phyloP scores from a whole-genome alignment of 2,888 invertebrate genomes.

The Drosophila histrio region DNA sequence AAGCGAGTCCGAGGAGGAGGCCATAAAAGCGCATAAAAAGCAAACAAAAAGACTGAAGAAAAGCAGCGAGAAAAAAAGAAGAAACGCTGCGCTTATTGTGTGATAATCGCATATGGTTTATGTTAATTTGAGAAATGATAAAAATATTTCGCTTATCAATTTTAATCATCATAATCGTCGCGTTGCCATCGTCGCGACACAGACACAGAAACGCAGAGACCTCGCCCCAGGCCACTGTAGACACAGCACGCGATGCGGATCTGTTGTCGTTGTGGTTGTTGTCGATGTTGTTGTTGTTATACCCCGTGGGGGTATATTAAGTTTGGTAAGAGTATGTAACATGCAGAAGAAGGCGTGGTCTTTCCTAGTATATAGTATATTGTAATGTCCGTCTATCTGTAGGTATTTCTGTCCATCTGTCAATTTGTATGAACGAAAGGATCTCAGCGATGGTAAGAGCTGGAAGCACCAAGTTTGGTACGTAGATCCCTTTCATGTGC shows the following conservation, averaged over 20 bases:
- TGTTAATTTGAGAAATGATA: constrained; percentile 81
- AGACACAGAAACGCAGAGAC: constrained; percentile 26
- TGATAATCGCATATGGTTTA: constrained; percentile 77
- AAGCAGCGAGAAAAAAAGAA: constrained; percentile 13
- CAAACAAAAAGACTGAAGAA: constrained; percentile 57
- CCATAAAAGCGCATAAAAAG: constrained; percentile 73
- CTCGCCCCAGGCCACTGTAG: constrained; percentile 27
- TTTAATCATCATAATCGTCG: constrained; percentile 79
- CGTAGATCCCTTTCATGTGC: too few relatives aligned
- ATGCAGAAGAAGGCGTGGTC: too few relatives aligned
- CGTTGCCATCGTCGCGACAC: constrained; percentile 69
- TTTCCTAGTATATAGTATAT: too few relatives aligned
- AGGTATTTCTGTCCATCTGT: too few relatives aligned
- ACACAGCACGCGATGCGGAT: constrained; percentile 78
- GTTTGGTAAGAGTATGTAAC: too few relatives aligned
- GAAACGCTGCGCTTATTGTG: constrained; percentile 67
- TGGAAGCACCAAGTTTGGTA: too few relatives aligned
- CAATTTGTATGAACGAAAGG: too few relatives aligned
- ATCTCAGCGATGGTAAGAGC: too few relatives aligned
- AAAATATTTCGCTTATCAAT: constrained; percentile 82
- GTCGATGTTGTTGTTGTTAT: constrained; percentile 6
- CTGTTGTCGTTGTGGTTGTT: constrained; percentile 25
- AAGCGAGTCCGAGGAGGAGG: constrained; percentile 40
- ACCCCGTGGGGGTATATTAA: too few relatives aligned
- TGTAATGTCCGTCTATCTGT: too few relatives aligned